phyloP scores from a whole-genome alignment of 2,113 vertebrate genomes.

The Dasyornis broadbenti region DNA sequence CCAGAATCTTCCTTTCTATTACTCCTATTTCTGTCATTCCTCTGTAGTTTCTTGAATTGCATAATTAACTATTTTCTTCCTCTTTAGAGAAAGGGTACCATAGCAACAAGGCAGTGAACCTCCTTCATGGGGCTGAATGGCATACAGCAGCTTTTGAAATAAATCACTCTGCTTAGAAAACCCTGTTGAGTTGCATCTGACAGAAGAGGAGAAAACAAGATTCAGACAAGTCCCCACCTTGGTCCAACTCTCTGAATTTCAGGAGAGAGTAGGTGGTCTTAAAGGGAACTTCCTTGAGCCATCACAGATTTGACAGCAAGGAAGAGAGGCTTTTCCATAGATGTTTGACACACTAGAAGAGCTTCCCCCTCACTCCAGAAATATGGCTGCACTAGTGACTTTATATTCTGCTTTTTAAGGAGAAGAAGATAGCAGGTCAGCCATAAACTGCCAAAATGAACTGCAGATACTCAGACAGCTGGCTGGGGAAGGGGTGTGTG shows the following conservation, averaged over 20 bases:
- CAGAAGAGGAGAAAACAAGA: slow-evolving; percentile 32
- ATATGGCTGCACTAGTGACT: not conserved
- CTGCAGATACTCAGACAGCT: not conserved
- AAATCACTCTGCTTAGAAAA: slow-evolving; percentile 37
- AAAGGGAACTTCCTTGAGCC: slow-evolving; percentile 18
- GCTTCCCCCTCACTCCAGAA: not conserved
- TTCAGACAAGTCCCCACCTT: not conserved
- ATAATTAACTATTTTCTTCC: slow-evolving; percentile 65
- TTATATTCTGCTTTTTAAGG: not conserved
- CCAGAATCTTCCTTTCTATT: slow-evolving; percentile 13
- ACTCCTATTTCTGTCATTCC: not conserved
- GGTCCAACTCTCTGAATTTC: slow-evolving; percentile 5
- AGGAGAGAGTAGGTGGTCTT: not conserved
- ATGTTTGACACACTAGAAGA: not conserved
- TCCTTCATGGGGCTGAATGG: slow-evolving; percentile 54
- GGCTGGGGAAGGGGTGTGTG: not conserved
- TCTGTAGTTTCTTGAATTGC: slow-evolving; percentile 62
- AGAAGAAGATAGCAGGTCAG: not conserved
- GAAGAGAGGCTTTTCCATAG: not conserved
- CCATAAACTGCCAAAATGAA: not conserved
- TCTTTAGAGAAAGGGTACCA: slow-evolving; percentile 67
- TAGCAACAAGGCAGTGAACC: slow-evolving; percentile 69
- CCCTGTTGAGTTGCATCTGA: slow-evolving; percentile 22
- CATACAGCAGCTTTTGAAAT: slow-evolving; percentile 18
- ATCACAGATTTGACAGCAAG: not conserved